A percentile compares a stretch with the other conserved stretches of the same genome.
Conservation (phyloP, 92 coral and sea anemone genomes). For the Porites cylindrica region DNA sequence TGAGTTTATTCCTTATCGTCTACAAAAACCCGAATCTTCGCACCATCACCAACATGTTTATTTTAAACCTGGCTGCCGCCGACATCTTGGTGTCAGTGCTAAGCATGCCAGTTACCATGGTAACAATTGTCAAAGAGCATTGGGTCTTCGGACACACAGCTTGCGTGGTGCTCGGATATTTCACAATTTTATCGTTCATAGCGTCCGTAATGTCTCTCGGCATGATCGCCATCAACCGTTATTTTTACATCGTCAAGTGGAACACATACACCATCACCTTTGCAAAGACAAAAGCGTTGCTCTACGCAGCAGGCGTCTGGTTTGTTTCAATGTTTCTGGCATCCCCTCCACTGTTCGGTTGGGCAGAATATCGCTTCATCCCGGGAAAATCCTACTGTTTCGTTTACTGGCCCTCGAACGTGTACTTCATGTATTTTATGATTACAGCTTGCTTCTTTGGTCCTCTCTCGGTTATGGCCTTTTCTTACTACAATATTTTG, state of each 20-base stretch:
- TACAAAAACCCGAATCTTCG: constrained; percentile 52
- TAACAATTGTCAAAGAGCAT: constrained; percentile 30
- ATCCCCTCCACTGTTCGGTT: constrained; percentile 71
- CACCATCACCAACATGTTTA: constrained; percentile 59
- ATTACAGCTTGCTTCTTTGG: constrained; percentile 60
- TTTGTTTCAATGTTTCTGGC: constrained; percentile 41
- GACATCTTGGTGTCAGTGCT: constrained; percentile 65
- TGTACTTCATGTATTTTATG: constrained; percentile 67
- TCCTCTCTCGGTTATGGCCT: constrained; percentile 52
- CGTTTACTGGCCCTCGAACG: constrained; percentile 63
- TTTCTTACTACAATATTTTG: constrained; percentile 59
- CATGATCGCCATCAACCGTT: constrained; percentile 66
- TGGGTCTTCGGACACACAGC: constrained; percentile 60
- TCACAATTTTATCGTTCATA: constrained; percentile 54
- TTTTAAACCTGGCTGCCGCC: constrained; percentile 69
- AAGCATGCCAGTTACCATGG: constrained; percentile 68
- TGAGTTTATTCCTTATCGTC: constrained; percentile 60
- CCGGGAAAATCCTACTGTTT: constrained; percentile 66
- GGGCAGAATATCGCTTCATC: constrained; percentile 64
- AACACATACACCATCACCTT: constrained; percentile 43
- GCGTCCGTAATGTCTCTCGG: constrained; percentile 64
- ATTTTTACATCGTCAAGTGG: constrained; percentile 69
- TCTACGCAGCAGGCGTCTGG: constrained; percentile 57
- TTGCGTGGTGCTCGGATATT: constrained; percentile 54
- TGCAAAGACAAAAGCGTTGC: constrained; percentile 31